These are phyloP conservation scores for Bombus huntii DNA, from an alignment of 1,140 invertebrate species.

Conservation along the genomic window DNA sequence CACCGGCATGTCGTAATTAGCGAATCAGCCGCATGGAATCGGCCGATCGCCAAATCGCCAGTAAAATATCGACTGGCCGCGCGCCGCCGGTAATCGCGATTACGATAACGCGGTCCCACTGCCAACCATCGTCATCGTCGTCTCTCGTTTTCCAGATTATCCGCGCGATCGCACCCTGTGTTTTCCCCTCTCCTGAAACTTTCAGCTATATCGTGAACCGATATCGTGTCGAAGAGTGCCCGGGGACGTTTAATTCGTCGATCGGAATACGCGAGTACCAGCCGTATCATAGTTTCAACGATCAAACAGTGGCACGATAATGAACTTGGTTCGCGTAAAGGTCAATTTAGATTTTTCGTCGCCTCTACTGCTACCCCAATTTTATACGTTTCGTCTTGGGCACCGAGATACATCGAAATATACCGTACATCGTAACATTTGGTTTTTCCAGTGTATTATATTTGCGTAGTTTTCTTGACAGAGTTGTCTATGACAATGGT, in stretches of 20 bases:
- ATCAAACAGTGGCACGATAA: background rate
- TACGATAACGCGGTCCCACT: conserved; percentile 19
- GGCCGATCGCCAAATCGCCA: conserved; percentile 32
- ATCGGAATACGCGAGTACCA: background rate
- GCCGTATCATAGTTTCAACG: background rate
- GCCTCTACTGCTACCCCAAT: too few species aligned
- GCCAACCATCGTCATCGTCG: conserved; percentile 27
- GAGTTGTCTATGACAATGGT: too few species aligned
- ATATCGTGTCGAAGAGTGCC: background rate
- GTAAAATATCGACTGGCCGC: conserved; percentile 43
- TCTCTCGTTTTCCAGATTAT: conserved; percentile 20
- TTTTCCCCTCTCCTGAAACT: background rate
- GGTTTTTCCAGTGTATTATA: too few species aligned
- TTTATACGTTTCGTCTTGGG: too few species aligned
- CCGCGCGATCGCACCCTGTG: background rate
- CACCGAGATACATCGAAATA: accelerated
- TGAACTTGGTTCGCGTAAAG: background rate
- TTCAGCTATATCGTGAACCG: background rate
- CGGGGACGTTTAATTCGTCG: background rate
- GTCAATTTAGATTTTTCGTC: too few species aligned
- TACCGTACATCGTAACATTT: too few species aligned
- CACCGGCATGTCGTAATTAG: conserved; percentile 43
- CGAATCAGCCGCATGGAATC: conserved; percentile 26
- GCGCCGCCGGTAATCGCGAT: conserved; percentile 26
- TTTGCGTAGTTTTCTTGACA: too few species aligned